These are phyloP conservation scores for fruit fly (Drosophila melanogaster) DNA, from an alignment of 1,140 invertebrate genomes.

Conservation along the genomic window Release_6_plus_ISO1_MT NC_004354.4:12546501-12547000, in stretches of 20 bases:
- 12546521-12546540: conserved; percentile 44
- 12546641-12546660: conserved; percentile 14
- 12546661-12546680: conserved; percentile 31
- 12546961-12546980: conserved; percentile 76
- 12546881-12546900: conserved; percentile 12
- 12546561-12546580: conserved; percentile 14
- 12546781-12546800: conserved; percentile 8
- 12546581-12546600: conserved; percentile 29
- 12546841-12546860: neutral
- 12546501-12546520: conserved; percentile 57
- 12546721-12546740: conserved; percentile 35
- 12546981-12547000: conserved; percentile 45
- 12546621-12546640: neutral
- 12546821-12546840: neutral
- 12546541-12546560: conserved; percentile 30
- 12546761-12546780: conserved; percentile 22
- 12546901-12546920: conserved; percentile 49
- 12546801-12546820: conserved; percentile 9
- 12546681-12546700: conserved; percentile 40
- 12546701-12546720: conserved; percentile 32
- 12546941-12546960: conserved; percentile 47
- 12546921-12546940: conserved; percentile 59
- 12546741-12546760: conserved; percentile 49
- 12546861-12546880: conserved; percentile 11
- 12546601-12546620: neutral